Conservation (phyloP, 2,888 invertebrate species). For the Automeris io region DNA sequence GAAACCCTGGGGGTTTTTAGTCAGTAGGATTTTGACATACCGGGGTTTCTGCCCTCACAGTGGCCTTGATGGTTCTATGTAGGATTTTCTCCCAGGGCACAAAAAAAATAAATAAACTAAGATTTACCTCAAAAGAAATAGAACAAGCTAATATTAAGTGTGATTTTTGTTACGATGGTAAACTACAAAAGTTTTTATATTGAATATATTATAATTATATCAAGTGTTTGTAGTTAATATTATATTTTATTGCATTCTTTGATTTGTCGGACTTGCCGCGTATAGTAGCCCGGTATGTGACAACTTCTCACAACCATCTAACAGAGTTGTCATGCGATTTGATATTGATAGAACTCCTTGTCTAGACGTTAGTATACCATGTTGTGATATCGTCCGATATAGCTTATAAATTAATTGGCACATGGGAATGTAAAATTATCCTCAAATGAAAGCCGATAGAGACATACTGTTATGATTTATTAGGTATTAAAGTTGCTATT, state of each 20-base stretch:
- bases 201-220: too few species aligned
- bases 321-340: constrained; percentile 43
- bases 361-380: constrained; percentile 24
- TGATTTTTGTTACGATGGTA: too few species aligned
- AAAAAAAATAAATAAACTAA: too few species aligned
- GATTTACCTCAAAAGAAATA: too few species aligned
- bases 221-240: too few species aligned
- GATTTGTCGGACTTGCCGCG: neutral
- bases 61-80: too few species aligned
- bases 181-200: too few species aligned
- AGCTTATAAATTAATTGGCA: constrained; percentile 39
- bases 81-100: too few species aligned
- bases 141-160: too few species aligned
- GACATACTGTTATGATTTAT: constrained; percentile 3
- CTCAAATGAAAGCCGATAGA: constrained; percentile 27
- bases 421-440: constrained; percentile 36
- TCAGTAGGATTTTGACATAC: too few species aligned
- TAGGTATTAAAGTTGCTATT: neutral
- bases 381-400: constrained; percentile 30
- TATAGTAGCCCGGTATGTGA: constrained; percentile 16
- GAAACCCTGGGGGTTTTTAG: too few species aligned
- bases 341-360: constrained; percentile 41
- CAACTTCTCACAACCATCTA: constrained; percentile 22
- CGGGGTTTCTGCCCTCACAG: too few species aligned
- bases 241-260: neutral